These are phyloP conservation scores for Erebia ligea DNA, from an alignment of 2,888 invertebrate species.

Conservation along the genomic window DNA sequence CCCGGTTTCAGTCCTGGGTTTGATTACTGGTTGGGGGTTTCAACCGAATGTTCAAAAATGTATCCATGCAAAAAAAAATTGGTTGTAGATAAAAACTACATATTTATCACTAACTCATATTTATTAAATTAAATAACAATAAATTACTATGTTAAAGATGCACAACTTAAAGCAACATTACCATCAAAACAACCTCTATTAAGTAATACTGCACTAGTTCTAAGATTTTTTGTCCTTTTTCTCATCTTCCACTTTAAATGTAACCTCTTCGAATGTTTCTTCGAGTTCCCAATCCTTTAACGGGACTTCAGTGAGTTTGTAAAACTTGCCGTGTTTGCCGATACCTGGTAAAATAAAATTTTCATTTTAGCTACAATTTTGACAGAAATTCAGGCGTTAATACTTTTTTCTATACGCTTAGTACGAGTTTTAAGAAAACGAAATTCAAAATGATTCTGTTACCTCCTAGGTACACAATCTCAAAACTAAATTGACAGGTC, in stretches of 20 bases:
- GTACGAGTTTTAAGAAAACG: no score
- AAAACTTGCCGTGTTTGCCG: constrained; percentile 87
- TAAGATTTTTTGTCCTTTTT: constrained; percentile 35
- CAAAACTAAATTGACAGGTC: no score
- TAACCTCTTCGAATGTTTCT: constrained; percentile 61
- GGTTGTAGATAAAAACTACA: no score
- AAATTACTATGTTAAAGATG: constrained; percentile 7
- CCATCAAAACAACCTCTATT: constrained; percentile 2
- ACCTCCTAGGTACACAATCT: no score
- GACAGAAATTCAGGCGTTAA: no score
- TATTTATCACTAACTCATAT: background rate
- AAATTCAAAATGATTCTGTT: no score
- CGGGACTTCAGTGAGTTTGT: constrained; percentile 82
- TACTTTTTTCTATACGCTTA: no score
- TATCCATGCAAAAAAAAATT: no score
- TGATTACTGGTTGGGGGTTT: no score
- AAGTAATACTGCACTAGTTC: constrained; percentile 11
- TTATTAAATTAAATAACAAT: constrained; percentile 13
- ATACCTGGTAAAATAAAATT: constrained; percentile 61
- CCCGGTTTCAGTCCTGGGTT: no score
- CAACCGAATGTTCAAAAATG: no score
- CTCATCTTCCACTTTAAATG: constrained; percentile 45
- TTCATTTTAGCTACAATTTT: no score
- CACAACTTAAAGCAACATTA: constrained; percentile 17
- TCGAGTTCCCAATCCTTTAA: constrained; percentile 86